Evolutionary conservation across 2,113 vertebrate genomes (phyloP), one percentile per base, ranked within the genome.

Genomic region (Heterotis niloticus): DNA sequence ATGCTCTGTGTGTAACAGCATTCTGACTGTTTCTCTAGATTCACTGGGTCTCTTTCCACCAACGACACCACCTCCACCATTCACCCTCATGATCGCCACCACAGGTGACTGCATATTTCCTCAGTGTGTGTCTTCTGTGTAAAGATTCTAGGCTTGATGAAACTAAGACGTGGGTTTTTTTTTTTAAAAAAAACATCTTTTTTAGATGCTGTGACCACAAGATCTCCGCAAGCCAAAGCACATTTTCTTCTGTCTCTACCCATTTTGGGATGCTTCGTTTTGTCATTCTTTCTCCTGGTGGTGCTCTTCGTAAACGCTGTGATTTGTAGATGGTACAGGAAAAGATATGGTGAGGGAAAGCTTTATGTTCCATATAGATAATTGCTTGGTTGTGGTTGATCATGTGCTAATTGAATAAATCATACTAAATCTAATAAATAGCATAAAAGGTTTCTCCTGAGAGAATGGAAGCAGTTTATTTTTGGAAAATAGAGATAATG

Each of bases 1-100:
- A 17, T 14, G 59, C 11, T 62, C 3, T 2, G 13, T 62, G 3
- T 17, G 51, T 73, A 23, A 28, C 26, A 23, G 23, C 18, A 54
- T 73, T 10, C 56, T 12, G n/a, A 56, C 14, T 9, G 0, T n/a
- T 44, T 51, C 17, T 28, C 23, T 78, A 92, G 91, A 86, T 54
- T 92, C 91, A 1, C 84, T 83, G 5, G 89, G 90, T 13, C 74
- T 91, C 66, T 75, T 7, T 20, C 1, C 0, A 5, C 34, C 57
- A 28, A 84, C 72, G 64, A 65, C 80, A 20, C 20, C 14, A 16
- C 9, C 56, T 5, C 0, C 64, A 24, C 17, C 18, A 2, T 16
- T 1, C 23, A 10, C 9, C 24, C 24, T n/a, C 54, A 16, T 75
- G 7, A 20, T 54, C 11, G 29, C 28, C 54, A 78, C 54, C 62